Percentiles rank a stretch among this genome's conserved stretches.
These are phyloP conservation scores for Ichneumoninae sp. DNA, from an alignment of 2,888 invertebrate species.

Conservation along the genomic window DNA sequence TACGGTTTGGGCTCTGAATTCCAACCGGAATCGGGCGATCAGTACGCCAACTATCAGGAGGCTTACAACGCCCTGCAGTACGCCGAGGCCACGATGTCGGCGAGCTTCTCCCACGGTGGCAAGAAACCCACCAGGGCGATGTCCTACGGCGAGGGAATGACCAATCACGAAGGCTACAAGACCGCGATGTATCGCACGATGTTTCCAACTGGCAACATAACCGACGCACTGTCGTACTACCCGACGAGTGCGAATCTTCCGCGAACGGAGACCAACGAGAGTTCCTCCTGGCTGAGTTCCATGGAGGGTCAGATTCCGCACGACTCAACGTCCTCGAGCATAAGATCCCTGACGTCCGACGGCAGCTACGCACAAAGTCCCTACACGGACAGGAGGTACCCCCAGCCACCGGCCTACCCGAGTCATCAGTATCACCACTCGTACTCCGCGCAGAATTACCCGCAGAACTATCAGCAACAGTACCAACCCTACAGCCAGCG, in stretches of 20 bases:
- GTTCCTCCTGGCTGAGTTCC: constrained; percentile 86
- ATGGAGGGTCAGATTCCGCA: constrained; percentile 86
- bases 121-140: constrained; percentile 77
- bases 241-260: constrained; percentile 89
- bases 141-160: constrained; percentile 85
- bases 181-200: constrained; percentile 88
- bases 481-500: constrained; percentile 79
- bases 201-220: constrained; percentile 89
- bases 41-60: constrained; percentile 84
- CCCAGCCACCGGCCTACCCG: constrained; percentile 81
- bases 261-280: constrained; percentile 86
- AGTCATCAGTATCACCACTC: constrained; percentile 79
- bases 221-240: constrained; percentile 93
- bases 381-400: constrained; percentile 79
- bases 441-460: constrained; percentile 79
- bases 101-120: constrained; percentile 75
- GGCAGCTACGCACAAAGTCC: constrained; percentile 79
- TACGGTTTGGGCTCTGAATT: constrained; percentile 86
- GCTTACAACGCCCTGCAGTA: constrained; percentile 83
- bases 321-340: constrained; percentile 86
- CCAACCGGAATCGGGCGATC: constrained; percentile 88
- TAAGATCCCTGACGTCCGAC: constrained; percentile 80
- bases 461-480: constrained; percentile 80
- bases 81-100: constrained; percentile 80
- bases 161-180: constrained; percentile 89